Percentiles rank a stretch among this genome's conserved stretches.
phyloP scores from a whole-genome alignment of 35 echinoderm and acorn worm species.

The Apostichopus japonicus region DNA sequence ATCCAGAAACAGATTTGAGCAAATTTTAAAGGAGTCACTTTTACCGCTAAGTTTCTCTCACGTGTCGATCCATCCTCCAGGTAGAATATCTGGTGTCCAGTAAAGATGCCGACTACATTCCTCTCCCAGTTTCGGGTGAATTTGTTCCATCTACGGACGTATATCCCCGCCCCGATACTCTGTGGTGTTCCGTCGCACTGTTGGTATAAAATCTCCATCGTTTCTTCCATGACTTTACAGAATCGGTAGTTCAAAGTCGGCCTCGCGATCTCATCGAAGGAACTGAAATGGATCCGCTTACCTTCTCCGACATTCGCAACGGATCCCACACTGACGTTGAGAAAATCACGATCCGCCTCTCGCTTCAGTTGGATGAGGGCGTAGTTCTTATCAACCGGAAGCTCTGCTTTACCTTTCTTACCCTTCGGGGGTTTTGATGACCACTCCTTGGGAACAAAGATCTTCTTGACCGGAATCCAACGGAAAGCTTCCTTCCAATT shows the following conservation, averaged over 20 bases:
- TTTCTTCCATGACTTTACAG: constrained; percentile 69
- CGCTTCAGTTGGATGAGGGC: constrained; percentile 79
- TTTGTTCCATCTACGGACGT: constrained; percentile 77
- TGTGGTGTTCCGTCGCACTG: constrained; percentile 74
- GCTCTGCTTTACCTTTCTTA: constrained; percentile 16
- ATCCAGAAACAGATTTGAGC: constrained; percentile 97
- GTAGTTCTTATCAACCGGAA: constrained; percentile 91
- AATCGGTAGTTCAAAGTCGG: constrained; percentile 80
- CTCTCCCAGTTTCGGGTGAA: constrained; percentile 43
- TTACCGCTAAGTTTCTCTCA: constrained; percentile 75
- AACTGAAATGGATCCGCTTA: constrained; percentile 60
- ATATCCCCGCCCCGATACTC: constrained; percentile 83
- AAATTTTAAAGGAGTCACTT: constrained; percentile 92
- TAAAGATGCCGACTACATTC: constrained; percentile 76
- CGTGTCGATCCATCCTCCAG: constrained; percentile 19
- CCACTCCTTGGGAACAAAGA: constrained; percentile 83
- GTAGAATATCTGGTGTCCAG: constrained; percentile 55
- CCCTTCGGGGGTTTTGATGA: constrained; percentile 5
- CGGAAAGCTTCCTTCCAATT: constrained; percentile 68
- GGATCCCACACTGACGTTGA: constrained; percentile 68
- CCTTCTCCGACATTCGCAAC: constrained; percentile 65
- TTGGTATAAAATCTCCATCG: constrained; percentile 68
- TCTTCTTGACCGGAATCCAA: constrained; percentile 73
- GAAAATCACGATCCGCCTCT: constrained; percentile 60
- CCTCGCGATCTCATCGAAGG: constrained; percentile 63